phyloP scores from a whole-genome alignment of 2,797 vertebrate species.

The Danio aesculapii region DNA sequence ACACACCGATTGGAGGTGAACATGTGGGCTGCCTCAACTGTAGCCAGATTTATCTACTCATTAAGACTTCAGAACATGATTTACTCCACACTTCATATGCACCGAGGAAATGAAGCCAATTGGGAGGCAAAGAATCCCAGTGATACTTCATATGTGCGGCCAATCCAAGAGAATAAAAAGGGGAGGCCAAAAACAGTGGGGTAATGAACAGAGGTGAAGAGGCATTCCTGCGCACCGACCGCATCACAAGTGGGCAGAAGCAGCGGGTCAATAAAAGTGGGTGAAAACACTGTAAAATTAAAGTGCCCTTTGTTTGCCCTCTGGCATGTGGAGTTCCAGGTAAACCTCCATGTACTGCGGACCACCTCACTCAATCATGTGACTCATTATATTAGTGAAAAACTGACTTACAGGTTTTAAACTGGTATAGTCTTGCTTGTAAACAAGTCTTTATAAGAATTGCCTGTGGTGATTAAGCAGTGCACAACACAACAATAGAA shows the following conservation, averaged over 20 bases:
- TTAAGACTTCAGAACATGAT: conserved; percentile 27
- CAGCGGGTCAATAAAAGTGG: conserved; percentile 59
- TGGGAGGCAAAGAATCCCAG: conserved; percentile 9
- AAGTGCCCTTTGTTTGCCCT: conserved; percentile 53
- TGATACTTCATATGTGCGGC: conserved; percentile 32
- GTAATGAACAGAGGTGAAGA: conserved; percentile 54
- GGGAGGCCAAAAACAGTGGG: conserved; percentile 50
- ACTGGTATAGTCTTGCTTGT: too few species aligned
- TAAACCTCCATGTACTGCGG: conserved; percentile 26
- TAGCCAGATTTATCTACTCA: conserved; percentile 9
- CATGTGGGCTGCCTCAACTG: conserved; percentile 19
- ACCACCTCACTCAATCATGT: background rate
- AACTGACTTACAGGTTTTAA: too few species aligned
- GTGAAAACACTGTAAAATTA: conserved; percentile 62
- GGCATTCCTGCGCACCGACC: conserved; percentile 63
- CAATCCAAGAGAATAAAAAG: conserved; percentile 59
- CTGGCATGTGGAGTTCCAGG: conserved; percentile 54
- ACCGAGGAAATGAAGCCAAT: conserved; percentile 10
- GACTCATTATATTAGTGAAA: background rate
- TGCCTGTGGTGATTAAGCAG: too few species aligned
- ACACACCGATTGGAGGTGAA: background rate
- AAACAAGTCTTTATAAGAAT: too few species aligned
- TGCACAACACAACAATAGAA: too few species aligned
- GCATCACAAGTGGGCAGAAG: conserved; percentile 65
- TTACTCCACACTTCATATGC: conserved; percentile 11